A percentile compares a stretch with the other conserved stretches of the same genome.
Evolutionary conservation across 2,113 vertebrate species (phyloP).

Genomic region (human (Homo sapiens)): DNA sequence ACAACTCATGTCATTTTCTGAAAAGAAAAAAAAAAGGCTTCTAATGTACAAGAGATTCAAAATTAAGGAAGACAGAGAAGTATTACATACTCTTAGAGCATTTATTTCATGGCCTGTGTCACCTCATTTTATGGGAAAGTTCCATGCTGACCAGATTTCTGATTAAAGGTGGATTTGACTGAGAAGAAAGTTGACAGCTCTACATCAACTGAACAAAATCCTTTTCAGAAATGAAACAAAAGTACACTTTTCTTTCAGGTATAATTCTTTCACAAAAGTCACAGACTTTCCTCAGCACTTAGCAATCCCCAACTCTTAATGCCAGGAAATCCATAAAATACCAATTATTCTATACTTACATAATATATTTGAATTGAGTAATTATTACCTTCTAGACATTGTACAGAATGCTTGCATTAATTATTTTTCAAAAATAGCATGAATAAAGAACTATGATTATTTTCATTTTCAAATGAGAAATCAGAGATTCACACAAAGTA

Average conservation of each 20-base stretch:
- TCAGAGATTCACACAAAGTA: neutral
- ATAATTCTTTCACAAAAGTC: neutral
- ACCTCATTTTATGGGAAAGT: constrained; percentile 40
- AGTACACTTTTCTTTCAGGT: constrained; percentile 16
- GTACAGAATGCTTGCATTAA: neutral
- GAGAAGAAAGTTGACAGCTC: neutral
- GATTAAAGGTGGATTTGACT: neutral
- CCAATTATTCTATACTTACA: neutral
- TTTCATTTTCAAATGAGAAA: neutral
- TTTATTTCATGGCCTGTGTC: constrained; percentile 27
- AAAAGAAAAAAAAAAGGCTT: no score
- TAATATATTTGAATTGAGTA: neutral
- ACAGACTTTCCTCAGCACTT: neutral
- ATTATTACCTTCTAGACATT: neutral
- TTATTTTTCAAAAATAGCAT: neutral
- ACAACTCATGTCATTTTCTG: neutral
- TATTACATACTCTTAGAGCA: neutral
- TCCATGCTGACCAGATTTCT: neutral
- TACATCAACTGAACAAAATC: constrained; percentile 36
- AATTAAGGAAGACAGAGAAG: neutral
- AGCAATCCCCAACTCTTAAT: neutral
- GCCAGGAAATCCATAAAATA: neutral
- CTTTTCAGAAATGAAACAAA: neutral
- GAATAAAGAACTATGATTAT: neutral
- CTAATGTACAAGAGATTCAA: neutral